Evolutionary conservation across 2,888 invertebrate genomes (phyloP), one percentile per base, ranked within the genome.

Genomic region (Capitulum mitella): DNA sequence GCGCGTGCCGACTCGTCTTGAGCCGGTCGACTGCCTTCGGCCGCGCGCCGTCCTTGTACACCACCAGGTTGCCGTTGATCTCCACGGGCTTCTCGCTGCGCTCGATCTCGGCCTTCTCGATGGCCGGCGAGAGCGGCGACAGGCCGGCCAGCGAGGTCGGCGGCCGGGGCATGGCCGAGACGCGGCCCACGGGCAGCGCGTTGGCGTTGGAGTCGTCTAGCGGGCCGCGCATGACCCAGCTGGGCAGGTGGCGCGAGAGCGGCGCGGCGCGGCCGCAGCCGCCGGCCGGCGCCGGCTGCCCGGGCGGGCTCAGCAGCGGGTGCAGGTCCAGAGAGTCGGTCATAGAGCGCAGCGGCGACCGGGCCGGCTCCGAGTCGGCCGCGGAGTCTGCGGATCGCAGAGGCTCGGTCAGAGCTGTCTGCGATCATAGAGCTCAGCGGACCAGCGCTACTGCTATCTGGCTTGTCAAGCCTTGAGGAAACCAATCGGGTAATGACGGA

Each of bases 81-180:
- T 70, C 70, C 10, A 26, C 40, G 37, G 70, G 70, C 37, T 70
- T 70, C 70, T 70, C 70, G 40, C 70, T 70, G 5, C 40, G 37
- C 70, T 70, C 70, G 40, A 70, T 70, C 70, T 70, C 70, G 10
- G 70, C 70, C 40, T 70, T 70, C 70, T 70, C 70, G 37, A 70
- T 70, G 37, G 70, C 70, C 37, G 70, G 70, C 8, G 70, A 70
- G 70, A 70, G 37, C 26, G 70, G 70, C 37, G 70, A 70, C 10
- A 40, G 3, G 5, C 26, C 26, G 37, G 19, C 26, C 37, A 70
- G 37, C 3, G 40, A 16, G 10, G 70, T 16, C 37, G 37, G 12
- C 37, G 34, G 37, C 5, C 70, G 26, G 3, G 70, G 19, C 70
- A 70, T 70, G 40, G 70, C 26, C 10, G 70, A 6, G 19, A 0